Base-by-base conservation (phyloP, 2,113 vertebrate genomes). In the Erythrolamprus reginae region DNA sequence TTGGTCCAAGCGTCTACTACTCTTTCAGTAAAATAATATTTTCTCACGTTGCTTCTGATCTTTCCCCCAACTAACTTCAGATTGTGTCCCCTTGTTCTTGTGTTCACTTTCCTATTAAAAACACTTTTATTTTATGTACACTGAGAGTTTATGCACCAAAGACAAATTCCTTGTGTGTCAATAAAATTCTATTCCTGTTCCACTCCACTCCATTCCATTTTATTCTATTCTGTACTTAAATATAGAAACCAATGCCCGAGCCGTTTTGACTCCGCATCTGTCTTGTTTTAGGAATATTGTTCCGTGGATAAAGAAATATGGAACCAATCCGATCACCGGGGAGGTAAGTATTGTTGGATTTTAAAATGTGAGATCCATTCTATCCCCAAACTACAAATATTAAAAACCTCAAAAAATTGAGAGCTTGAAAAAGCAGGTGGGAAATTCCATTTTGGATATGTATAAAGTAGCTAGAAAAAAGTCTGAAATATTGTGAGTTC, bases 231-330 rank as follows among this genome's bases (percentile, higher is more conserved):
- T n/a, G 4, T 42, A 21, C 33, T 42, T 77, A 21, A 38, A 42
- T 9, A 17, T 77, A 77, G 33, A 77, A 38, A 77, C 33, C 7
- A 77, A 42, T 21, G 70, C 21, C 0, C 24, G 45, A 83, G 5
- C 0, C 1, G 55, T 94, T 89, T 50, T 84, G 33, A 2, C 85
- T 50, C 5, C 15, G 1, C 45, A 84, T 50, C 51, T 93, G 24
- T 93, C 10, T 2, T 90, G n/a, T 87, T 96, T 86, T 92, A 99
- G 99, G 97, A 99, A 98, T 95, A 99, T 99, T 26, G 94, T 99
- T 90, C 99, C 99, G 0, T 99, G 99, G 99, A 98, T 99, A 94
- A 99, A 99, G 98, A 99, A 98, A 93, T 99, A 97, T 0, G 98
- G 99, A 10, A 99, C 98, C 21, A 98, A 99, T 90, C 99, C 99